phyloP scores from a whole-genome alignment of 2,797 vertebrate species.

The Lutjanus argentimaculatus region DNA sequence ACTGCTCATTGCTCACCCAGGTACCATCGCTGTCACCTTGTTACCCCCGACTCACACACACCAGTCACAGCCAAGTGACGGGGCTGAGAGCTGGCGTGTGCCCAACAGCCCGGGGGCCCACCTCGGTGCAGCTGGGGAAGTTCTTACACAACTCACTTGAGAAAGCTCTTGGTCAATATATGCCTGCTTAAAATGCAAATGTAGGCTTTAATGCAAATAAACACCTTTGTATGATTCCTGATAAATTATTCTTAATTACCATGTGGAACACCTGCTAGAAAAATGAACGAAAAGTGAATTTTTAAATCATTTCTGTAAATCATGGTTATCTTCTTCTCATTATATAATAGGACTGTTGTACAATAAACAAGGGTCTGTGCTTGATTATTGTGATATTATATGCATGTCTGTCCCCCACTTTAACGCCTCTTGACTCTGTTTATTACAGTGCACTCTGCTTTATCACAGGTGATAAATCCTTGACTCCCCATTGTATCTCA shows the following conservation, averaged over 20 bases:
- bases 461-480: background rate
- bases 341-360: too few relatives aligned
- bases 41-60: constrained; percentile 69
- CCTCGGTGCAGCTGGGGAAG: constrained; percentile 49
- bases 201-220: constrained; percentile 1
- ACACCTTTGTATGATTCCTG: background rate
- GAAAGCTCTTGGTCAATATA: constrained; percentile 28
- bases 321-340: background rate
- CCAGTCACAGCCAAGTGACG: constrained; percentile 63
- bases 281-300: background rate
- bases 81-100: constrained; percentile 55
- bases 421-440: constrained; percentile 8
- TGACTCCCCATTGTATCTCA: background rate
- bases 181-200: constrained; percentile 36
- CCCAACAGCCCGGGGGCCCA: constrained; percentile 58
- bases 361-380: background rate
- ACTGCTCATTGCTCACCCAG: constrained; percentile 79
- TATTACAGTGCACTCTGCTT: constrained; percentile 13
- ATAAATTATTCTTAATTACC: background rate
- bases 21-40: constrained; percentile 78
- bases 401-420: background rate
- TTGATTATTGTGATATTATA: constrained; percentile 2
- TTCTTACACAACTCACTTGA: constrained; percentile 46
- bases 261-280: background rate
- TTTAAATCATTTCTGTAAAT: background rate